Evolutionary conservation across 2,113 vertebrate genomes (phyloP).

Genomic region (Misgurnus mizolepis): DNA sequence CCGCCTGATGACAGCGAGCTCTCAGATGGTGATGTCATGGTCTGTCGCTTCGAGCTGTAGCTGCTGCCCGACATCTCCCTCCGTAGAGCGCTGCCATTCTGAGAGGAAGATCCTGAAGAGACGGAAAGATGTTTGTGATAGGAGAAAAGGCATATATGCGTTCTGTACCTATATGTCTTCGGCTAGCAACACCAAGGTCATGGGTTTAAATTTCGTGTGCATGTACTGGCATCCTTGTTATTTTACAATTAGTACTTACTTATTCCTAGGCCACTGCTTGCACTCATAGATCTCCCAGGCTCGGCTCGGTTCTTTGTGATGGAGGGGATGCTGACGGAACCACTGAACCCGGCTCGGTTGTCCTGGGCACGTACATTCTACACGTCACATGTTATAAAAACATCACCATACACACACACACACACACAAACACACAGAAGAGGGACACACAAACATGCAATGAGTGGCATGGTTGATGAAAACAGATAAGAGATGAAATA

Average conservation of each 20-base stretch:
- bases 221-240: not conserved
- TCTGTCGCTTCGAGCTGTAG: slow-evolving; percentile 86
- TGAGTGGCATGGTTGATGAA: not conserved
- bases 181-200: too few relatives aligned
- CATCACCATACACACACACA: not conserved
- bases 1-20: slow-evolving; percentile 95
- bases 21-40: slow-evolving; percentile 93
- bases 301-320: slow-evolving; percentile 91
- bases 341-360: slow-evolving; percentile 90
- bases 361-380: slow-evolving; percentile 95
- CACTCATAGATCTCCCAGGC: slow-evolving; percentile 96
- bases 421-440: slow-evolving; percentile 1
- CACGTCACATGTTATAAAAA: slow-evolving; percentile 35
- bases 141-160: too few relatives aligned
- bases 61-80: slow-evolving; percentile 90
- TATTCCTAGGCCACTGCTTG: slow-evolving; percentile 93
- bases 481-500: not conserved
- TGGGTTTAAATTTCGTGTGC: too few relatives aligned
- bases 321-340: slow-evolving; percentile 96
- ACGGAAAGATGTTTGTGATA: not conserved
- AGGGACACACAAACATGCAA: not conserved
- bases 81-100: slow-evolving; percentile 91
- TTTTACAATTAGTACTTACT: slow-evolving; percentile 77
- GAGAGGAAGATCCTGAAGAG: slow-evolving; percentile 82
- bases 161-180: too few relatives aligned